Conservation (phyloP, 2,113 vertebrate species). For the Hymenochirus boettgeri region DNA sequence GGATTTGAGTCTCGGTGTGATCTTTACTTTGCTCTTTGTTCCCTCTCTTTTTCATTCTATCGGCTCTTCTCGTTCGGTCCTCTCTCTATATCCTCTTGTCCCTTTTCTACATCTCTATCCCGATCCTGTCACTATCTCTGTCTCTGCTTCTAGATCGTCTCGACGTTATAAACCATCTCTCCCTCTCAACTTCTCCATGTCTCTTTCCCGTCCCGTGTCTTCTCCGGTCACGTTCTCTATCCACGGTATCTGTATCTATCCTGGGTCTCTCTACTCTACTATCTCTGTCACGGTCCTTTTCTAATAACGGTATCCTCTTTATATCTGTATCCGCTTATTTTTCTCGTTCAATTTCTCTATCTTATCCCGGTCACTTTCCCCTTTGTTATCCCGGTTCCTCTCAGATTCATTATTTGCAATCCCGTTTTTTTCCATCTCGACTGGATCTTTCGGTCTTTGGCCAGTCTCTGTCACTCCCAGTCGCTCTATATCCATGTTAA, state of each 20-base stretch:
- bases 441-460: constrained; percentile 54
- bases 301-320: constrained; percentile 58
- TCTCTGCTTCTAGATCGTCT: constrained; percentile 45
- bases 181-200: constrained; percentile 41
- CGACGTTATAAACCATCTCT: constrained; percentile 34
- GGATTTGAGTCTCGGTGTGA: constrained; percentile 62
- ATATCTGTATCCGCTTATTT: constrained; percentile 53
- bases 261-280: constrained; percentile 48
- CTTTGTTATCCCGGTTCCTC: constrained; percentile 56
- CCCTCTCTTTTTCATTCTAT: no score
- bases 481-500: constrained; percentile 67
- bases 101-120: constrained; percentile 55
- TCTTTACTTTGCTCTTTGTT: constrained; percentile 72
- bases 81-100: constrained; percentile 64
- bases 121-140: constrained; percentile 55
- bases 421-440: constrained; percentile 48
- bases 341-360: constrained; percentile 51
- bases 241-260: constrained; percentile 52
- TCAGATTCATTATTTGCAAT: constrained; percentile 59
- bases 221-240: constrained; percentile 59
- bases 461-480: constrained; percentile 52
- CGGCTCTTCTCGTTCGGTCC: constrained; percentile 53
- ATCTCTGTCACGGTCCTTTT: constrained; percentile 56
- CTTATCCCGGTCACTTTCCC: constrained; percentile 41
- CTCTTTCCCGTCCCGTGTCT: constrained; percentile 50